Evolutionary conservation across 2,888 invertebrate genomes (phyloP), one percentile per base, ranked within the genome.

Genomic region (Helicoverpa assulta): DNA sequence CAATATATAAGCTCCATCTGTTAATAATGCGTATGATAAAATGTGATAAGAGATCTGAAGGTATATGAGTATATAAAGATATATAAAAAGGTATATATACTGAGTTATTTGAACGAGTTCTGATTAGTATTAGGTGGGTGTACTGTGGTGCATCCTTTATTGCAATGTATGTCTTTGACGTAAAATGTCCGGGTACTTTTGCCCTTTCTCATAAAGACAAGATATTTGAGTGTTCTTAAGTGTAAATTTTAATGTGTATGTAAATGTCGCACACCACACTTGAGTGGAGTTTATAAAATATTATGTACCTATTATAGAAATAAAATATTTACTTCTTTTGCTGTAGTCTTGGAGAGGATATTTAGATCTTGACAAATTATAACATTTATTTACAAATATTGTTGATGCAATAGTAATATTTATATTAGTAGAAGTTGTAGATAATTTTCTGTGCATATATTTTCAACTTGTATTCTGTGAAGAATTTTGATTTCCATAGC

Each of bases 211-310:
- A 12, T 50, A 26, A 60, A 43, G 40, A 54, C 12, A 53, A 61
- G 52, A 26, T 56, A 55, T 66, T 76, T 64, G 21, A 53, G 21
- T 76, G 65, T 69, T 62, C 16, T 61, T 52, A 62, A 60, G 50
- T 33, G 47, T 75, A 60, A 73, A 47, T 54, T 54, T 59, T 33
- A 63, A 54, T 10, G 57, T 65, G 33, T 75, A 62, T 64, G 53
- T 76, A 65, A 78, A 57, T 62, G 55, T 79, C 56, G 66, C 58
- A 64, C 68, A 29, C 65, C 80, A 76, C 73, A 59, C 12, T 67
- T 59, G 10, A 40, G 82, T 80, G 70, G 60, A 50, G 52, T 67
- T 55, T 70, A 61, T 64, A 58, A 43, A 26, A 55, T 58, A 60
- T 61, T 51, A 43, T 68, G 52, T 51, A n/a, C n/a, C n/a, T n/a